These are phyloP conservation scores for Mixornis gularis DNA, from an alignment of 2,113 vertebrate species.

Conservation along the genomic window DNA sequence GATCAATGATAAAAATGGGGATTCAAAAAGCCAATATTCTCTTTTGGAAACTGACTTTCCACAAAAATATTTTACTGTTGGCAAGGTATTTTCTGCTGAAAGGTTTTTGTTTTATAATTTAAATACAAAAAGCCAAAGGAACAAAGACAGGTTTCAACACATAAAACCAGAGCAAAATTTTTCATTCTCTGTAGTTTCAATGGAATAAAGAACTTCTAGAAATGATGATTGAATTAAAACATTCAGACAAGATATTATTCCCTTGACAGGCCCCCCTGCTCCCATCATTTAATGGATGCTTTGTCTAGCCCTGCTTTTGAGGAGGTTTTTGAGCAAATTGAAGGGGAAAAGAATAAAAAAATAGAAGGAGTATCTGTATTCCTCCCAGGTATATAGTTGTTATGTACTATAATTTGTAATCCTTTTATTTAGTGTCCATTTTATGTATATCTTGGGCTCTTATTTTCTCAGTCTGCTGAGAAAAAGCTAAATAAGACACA, in stretches of 20 bases:
- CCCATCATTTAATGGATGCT: neutral
- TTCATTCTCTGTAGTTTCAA: neutral
- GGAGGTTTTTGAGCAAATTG: neutral
- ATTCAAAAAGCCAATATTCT: neutral
- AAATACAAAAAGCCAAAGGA: neutral
- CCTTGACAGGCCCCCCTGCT: neutral
- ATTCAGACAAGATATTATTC: neutral
- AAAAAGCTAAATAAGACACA: neutral
- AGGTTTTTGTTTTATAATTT: neutral
- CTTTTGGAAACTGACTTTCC: neutral
- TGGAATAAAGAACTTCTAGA: neutral
- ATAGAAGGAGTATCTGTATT: neutral
- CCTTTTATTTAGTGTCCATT: neutral
- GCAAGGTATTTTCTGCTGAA: neutral
- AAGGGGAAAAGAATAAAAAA: neutral
- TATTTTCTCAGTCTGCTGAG: neutral
- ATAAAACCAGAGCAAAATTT: neutral
- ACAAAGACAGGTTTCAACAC: neutral
- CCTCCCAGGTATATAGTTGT: neutral
- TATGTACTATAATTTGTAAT: neutral
- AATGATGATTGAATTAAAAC: neutral
- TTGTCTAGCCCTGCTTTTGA: neutral
- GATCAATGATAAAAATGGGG: neutral
- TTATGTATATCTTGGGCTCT: neutral
- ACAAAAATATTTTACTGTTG: neutral